Conservation (phyloP, 1,140 invertebrate genomes). For the Sipha flava region DNA sequence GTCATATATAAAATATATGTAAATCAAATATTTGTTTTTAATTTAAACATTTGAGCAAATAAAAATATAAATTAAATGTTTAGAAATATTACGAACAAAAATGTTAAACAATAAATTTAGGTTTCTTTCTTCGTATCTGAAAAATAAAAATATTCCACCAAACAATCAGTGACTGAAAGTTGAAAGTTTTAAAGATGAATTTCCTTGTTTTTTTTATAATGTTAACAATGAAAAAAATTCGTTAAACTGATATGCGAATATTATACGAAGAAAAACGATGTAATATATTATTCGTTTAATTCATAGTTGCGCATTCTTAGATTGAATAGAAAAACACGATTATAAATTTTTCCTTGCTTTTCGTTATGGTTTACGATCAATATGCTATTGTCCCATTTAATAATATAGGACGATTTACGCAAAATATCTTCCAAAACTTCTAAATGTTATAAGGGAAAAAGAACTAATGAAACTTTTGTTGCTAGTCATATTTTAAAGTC, state of each 20-base stretch:
- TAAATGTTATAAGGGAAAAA: not conserved
- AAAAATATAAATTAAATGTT: no score
- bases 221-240: not conserved
- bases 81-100: no score
- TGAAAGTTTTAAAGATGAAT: not conserved
- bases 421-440: constrained; percentile 10
- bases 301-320: not conserved
- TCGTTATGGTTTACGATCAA: constrained; percentile 6
- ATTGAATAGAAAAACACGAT: constrained; percentile 6
- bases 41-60: no score
- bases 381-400: constrained; percentile 22
- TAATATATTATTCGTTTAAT: constrained; percentile 8
- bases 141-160: no score
- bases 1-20: no score
- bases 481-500: constrained; percentile 5
- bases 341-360: not conserved
- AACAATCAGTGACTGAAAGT: not conserved
- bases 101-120: no score
- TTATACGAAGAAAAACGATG: not conserved
- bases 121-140: no score
- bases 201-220: not conserved
- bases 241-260: not conserved
- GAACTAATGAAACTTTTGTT: constrained; percentile 18
- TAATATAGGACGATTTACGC: constrained; percentile 1
- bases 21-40: no score